These are phyloP conservation scores for Esox niger DNA, from an alignment of 2,113 vertebrate genomes.

Conservation along the genomic window DNA sequence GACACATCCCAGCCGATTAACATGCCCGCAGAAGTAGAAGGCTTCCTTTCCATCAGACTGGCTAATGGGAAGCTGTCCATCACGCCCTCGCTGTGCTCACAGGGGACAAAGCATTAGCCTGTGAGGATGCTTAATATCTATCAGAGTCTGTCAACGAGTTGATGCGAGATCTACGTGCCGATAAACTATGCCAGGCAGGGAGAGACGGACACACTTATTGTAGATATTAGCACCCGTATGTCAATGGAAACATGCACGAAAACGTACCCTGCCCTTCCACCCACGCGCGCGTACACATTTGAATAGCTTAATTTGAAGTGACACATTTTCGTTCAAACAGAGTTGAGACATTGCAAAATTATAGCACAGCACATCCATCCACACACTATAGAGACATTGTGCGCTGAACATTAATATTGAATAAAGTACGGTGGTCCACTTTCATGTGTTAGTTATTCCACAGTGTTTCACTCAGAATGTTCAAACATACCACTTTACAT, in stretches of 20 bases:
- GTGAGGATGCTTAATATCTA: not conserved
- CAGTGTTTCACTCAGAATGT: slow-evolving; percentile 9
- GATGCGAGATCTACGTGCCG: not conserved
- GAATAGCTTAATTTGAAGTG: no score
- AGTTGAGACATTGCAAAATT: no score
- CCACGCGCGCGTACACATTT: not conserved
- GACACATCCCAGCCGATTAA: not conserved
- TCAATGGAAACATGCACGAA: not conserved
- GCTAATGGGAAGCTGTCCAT: slow-evolving; percentile 13
- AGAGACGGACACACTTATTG: not conserved
- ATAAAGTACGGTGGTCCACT: no score
- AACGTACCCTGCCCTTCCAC: not conserved
- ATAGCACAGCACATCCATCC: not conserved
- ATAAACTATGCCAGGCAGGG: not conserved
- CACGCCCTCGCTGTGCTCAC: not conserved
- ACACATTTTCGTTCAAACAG: no score
- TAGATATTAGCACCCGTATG: not conserved
- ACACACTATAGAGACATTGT: no score
- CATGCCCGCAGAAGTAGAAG: slow-evolving; percentile 6
- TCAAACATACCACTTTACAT: not conserved
- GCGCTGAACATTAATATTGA: no score
- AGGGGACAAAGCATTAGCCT: not conserved
- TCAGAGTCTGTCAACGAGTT: not conserved
- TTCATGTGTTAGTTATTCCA: no score
- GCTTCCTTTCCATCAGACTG: not conserved